These are phyloP conservation scores for Philopedon plagiatum DNA, from an alignment of 2,888 invertebrate genomes.

Conservation along the genomic window DNA sequence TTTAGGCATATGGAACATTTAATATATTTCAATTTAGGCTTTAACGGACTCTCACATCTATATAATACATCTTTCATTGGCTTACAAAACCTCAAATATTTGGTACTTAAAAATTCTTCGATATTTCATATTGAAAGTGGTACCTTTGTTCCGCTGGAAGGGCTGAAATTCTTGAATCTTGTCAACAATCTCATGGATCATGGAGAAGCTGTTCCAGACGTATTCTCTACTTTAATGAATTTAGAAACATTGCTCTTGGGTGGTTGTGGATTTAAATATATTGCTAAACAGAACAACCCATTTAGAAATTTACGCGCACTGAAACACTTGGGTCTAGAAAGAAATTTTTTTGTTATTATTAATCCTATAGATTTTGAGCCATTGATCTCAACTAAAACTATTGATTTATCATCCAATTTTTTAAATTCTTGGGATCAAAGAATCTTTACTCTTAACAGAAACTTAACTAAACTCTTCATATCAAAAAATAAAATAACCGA, in stretches of 20 bases:
- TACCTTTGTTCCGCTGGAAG: constrained; percentile 69
- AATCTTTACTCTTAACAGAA: constrained; percentile 69
- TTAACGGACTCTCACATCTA: constrained; percentile 71
- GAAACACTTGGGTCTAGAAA: constrained; percentile 70
- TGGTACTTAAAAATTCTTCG: constrained; percentile 72
- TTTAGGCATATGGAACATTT: constrained; percentile 71
- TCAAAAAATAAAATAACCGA: constrained; percentile 73
- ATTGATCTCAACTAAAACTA: constrained; percentile 67
- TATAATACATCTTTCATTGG: constrained; percentile 71
- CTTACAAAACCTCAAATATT: constrained; percentile 68
- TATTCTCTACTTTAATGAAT: constrained; percentile 71
- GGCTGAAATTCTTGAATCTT: constrained; percentile 71
- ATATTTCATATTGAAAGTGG: constrained; percentile 70
- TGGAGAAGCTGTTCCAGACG: constrained; percentile 59
- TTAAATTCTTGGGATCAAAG: constrained; percentile 72
- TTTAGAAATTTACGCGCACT: constrained; percentile 71
- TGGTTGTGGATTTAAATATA: constrained; percentile 70
- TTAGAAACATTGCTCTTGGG: constrained; percentile 70
- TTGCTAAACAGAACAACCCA: constrained; percentile 69
- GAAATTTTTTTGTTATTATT: constrained; percentile 70
- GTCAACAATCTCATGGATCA: constrained; percentile 71
- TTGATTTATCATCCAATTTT: constrained; percentile 72
- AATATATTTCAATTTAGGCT: constrained; percentile 71
- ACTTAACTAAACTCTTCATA: constrained; percentile 67
- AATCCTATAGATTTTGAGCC: constrained; percentile 68